Conservation (phyloP, 2,888 invertebrate genomes). For the Mimas tiliae region DNA sequence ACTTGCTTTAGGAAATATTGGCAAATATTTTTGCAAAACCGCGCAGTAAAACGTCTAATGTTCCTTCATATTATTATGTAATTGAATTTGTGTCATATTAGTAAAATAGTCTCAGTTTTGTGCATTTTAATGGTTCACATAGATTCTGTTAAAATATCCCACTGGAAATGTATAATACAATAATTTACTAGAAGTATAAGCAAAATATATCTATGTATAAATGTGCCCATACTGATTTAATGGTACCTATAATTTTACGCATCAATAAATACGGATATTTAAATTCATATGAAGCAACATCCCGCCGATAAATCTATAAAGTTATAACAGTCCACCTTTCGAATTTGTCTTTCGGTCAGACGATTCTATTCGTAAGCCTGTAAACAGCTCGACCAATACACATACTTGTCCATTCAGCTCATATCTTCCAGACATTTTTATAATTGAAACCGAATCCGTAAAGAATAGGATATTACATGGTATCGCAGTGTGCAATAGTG, state of each 20-base stretch:
- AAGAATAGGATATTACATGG: conserved; percentile 3
- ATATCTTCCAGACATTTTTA: not conserved
- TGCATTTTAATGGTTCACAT: too few species aligned
- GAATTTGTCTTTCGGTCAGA: not conserved
- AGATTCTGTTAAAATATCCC: too few species aligned
- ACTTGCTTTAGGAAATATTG: not conserved
- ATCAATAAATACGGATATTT: not conserved
- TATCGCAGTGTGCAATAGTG: not conserved
- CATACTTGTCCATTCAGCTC: not conserved
- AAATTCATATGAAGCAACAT: not conserved
- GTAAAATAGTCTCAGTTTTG: too few species aligned
- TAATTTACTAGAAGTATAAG: too few species aligned
- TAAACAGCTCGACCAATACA: not conserved
- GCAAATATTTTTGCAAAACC: not conserved
- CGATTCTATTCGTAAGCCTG: not conserved
- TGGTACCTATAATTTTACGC: too few species aligned
- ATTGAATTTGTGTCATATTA: too few species aligned
- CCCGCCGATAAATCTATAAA: not conserved
- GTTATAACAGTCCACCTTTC: not conserved
- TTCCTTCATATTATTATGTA: too few species aligned
- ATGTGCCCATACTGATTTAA: too few species aligned
- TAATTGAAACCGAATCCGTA: conserved; percentile 11
- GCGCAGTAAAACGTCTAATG: too few species aligned
- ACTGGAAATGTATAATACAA: too few species aligned
- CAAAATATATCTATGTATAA: too few species aligned